Evolutionary conservation across 2,888 invertebrate species (phyloP).

Genomic region (Didymodactylos carnosus): DNA sequence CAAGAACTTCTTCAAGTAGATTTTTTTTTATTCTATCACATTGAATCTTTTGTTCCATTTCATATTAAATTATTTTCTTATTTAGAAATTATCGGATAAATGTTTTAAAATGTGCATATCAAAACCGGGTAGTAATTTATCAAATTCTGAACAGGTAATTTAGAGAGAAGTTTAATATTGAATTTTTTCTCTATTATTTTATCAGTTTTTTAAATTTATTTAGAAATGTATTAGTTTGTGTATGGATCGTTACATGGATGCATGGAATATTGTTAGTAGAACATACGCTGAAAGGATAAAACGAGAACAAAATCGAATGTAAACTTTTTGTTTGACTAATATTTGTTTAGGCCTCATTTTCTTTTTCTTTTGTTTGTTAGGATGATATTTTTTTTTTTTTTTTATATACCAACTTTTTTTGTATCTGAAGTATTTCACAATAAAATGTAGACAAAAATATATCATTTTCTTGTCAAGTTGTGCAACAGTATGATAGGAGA

Average conservation of each 20-base stretch:
- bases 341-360: neutral
- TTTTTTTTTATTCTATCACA: too few species aligned
- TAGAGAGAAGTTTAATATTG: neutral
- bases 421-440: too few species aligned
- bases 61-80: slow-evolving; percentile 9
- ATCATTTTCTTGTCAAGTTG: too few species aligned
- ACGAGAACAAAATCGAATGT: slow-evolving; percentile 41
- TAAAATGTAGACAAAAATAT: too few species aligned
- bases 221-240: slow-evolving; percentile 93
- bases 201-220: slow-evolving; percentile 22
- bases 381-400: neutral
- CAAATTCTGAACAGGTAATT: slow-evolving; percentile 58
- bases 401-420: too few species aligned
- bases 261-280: slow-evolving; percentile 74
- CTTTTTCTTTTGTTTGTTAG: neutral
- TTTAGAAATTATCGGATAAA: slow-evolving; percentile 80
- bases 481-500: too few species aligned
- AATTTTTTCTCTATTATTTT: slow-evolving; percentile 15
- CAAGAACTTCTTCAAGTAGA: slow-evolving; percentile 68
- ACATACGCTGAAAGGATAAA: slow-evolving; percentile 67
- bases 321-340: neutral
- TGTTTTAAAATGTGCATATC: slow-evolving; percentile 80
- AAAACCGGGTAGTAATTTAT: slow-evolving; percentile 70
- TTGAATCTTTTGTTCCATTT: neutral
- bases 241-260: slow-evolving; percentile 92